Evolutionary conservation across 2,888 invertebrate species (phyloP), one percentile per base, ranked within the genome.

Genomic region (Zonitis immaculata): DNA sequence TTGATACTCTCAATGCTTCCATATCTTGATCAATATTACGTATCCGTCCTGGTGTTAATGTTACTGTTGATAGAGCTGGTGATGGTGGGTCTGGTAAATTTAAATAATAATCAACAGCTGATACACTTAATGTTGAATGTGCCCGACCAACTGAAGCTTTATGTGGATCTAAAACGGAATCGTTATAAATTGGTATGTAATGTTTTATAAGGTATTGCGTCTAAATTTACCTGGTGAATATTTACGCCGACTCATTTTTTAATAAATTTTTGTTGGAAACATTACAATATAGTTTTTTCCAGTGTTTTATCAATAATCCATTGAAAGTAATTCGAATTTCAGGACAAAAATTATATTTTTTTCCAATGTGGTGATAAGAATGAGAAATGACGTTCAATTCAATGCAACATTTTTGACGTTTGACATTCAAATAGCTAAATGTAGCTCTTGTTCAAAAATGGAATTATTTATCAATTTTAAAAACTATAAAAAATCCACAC

Each of bases 1-100:
- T 79, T 7, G 90, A 90, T 43, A 89, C 80, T 66, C 89, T 80
- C 42, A 91, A 77, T 20, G 89, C 87, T 73, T 90, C 89, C 89
- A 91, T 90, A 70, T 91, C 91, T 75, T 88, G 87, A 67, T 89
- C 88, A 67, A 89, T 87, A 75, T 89, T 88, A 62, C 88, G 79
- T 57, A 86, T 85, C 60, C 88, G 79, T 16, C 88, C 88, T 46
- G 88, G 88, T 61, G 87, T 87, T 61, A 87, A 73, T 39, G 87
- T 81, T 56, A 87, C 79, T 47, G 86, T 83, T 28, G 88, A 83
- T 60, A 81, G 75, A 48, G 82, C 79, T 43, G 82, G 82, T 43
- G 81, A 81, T 22, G 82, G 74, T 32, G 74, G 73, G 49, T 66
- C 65, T 42, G 75, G 73, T 49, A 75, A 64, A 58, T 70, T 69